A percentile compares a stretch with the other conserved stretches of the same genome.
Evolutionary conservation across 2,888 invertebrate species (phyloP).

Genomic region (Alitta virens): DNA sequence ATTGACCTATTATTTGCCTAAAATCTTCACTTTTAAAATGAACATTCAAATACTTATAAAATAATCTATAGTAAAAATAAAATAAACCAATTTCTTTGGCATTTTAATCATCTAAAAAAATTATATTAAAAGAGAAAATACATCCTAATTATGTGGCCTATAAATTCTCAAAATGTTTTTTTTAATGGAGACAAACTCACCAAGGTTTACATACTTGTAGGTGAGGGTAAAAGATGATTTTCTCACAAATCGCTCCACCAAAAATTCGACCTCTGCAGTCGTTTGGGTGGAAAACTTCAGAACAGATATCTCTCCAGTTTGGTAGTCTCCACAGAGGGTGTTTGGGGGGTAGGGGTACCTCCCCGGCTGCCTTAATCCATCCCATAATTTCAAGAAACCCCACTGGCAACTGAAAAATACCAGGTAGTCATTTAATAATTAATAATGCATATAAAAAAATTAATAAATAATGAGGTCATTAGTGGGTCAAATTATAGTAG

Average conservation of each 20-base stretch:
- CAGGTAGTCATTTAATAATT: neutral
- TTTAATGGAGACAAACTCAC: neutral
- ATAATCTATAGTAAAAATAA: too few relatives aligned
- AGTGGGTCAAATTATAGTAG: neutral
- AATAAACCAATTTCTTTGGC: too few relatives aligned
- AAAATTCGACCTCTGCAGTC: conserved; percentile 11
- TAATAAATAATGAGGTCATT: neutral
- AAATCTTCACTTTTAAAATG: too few relatives aligned
- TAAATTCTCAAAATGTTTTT: too few relatives aligned
- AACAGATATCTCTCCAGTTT: conserved; percentile 12
- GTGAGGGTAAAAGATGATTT: conserved; percentile 4
- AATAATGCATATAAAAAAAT: neutral
- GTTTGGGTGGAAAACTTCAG: conserved; percentile 6
- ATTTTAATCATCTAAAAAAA: too few relatives aligned
- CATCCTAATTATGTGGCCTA: too few relatives aligned
- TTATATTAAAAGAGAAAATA: too few relatives aligned
- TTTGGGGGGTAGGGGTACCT: conserved; percentile 21
- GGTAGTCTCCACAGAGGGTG: conserved; percentile 20
- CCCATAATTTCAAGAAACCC: conserved; percentile 21
- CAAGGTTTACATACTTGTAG: conserved; percentile 12
- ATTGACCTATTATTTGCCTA: too few relatives aligned
- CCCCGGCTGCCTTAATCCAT: conserved; percentile 19
- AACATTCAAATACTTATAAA: too few relatives aligned
- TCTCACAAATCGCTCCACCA: neutral
- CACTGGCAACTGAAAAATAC: conserved; percentile 15